Conservation (phyloP, 2,888 invertebrate species). For the Thysanoteuthis rhombus region DNA sequence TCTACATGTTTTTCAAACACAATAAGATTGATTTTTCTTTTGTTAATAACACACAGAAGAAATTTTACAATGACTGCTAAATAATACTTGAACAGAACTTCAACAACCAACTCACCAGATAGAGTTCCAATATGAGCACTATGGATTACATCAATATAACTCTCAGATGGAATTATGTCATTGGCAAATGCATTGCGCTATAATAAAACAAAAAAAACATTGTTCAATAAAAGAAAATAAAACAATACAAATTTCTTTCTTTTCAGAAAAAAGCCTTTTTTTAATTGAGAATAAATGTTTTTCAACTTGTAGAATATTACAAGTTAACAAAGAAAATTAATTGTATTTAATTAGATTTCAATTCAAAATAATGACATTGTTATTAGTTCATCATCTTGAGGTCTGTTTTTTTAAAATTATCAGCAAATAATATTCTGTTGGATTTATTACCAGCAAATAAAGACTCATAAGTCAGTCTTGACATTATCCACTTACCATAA, state of each 20-base stretch:
- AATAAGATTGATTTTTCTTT: too few species aligned
- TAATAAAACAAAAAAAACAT: constrained; percentile 44
- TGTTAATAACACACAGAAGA: too few species aligned
- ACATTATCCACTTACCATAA: background rate
- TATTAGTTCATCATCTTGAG: background rate
- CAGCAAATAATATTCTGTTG: background rate
- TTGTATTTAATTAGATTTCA: background rate
- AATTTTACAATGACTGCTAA: constrained; percentile 13
- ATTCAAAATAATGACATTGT: background rate
- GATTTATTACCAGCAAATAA: background rate
- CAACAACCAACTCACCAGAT: constrained; percentile 69
- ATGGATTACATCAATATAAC: constrained; percentile 81
- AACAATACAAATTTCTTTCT: background rate
- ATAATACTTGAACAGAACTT: background rate
- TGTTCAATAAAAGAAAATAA: background rate
- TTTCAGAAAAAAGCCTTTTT: too few species aligned
- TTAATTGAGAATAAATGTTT: background rate
- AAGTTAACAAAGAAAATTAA: background rate
- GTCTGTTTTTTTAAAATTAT: background rate
- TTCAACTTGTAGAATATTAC: background rate
- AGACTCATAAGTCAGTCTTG: background rate
- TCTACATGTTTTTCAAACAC: too few species aligned
- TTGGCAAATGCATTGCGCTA: constrained; percentile 77
- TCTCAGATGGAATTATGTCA: constrained; percentile 85
- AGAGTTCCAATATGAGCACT: constrained; percentile 75